These are phyloP conservation scores for Microchirus variegatus DNA, from an alignment of 2,797 vertebrate genomes.

Conservation along the genomic window DNA sequence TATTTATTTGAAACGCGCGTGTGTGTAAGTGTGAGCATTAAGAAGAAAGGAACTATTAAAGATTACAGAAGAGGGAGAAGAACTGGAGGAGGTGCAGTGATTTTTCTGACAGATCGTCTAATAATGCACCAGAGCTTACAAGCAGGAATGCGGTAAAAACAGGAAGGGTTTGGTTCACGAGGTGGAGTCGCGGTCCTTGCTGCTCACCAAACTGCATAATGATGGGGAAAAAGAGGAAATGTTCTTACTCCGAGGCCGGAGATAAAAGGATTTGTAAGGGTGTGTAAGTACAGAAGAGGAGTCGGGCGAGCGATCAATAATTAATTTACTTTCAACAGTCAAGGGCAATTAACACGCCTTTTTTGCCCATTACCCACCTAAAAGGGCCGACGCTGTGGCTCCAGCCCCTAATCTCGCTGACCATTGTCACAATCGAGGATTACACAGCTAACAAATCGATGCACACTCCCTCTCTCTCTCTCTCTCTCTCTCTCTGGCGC, in stretches of 20 bases:
- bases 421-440: slow-evolving; percentile 81
- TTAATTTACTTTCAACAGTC: slow-evolving; percentile 87
- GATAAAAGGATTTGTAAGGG: slow-evolving; percentile 85
- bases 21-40: slow-evolving; percentile 10
- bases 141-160: not conserved
- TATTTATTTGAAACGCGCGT: slow-evolving; percentile 48
- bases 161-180: slow-evolving; percentile 52
- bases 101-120: too few species aligned
- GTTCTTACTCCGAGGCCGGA: slow-evolving; percentile 72
- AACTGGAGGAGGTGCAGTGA: not conserved
- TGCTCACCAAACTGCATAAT: slow-evolving; percentile 66
- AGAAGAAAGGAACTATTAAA: slow-evolving; percentile 26
- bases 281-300: slow-evolving; percentile 83
- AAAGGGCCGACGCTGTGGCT: slow-evolving; percentile 66
- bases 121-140: too few species aligned
- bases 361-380: slow-evolving; percentile 78
- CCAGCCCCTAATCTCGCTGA: slow-evolving; percentile 77
- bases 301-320: slow-evolving; percentile 84
- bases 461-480: slow-evolving; percentile 23
- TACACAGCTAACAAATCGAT: slow-evolving; percentile 78
- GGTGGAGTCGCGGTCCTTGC: slow-evolving; percentile 55
- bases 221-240: slow-evolving; percentile 77
- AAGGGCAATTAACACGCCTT: slow-evolving; percentile 84
- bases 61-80: slow-evolving; percentile 29
- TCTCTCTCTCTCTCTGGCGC: slow-evolving; percentile 2